Evolutionary conservation across 2,888 invertebrate species (phyloP).

Genomic region (Meloe dianella): DNA sequence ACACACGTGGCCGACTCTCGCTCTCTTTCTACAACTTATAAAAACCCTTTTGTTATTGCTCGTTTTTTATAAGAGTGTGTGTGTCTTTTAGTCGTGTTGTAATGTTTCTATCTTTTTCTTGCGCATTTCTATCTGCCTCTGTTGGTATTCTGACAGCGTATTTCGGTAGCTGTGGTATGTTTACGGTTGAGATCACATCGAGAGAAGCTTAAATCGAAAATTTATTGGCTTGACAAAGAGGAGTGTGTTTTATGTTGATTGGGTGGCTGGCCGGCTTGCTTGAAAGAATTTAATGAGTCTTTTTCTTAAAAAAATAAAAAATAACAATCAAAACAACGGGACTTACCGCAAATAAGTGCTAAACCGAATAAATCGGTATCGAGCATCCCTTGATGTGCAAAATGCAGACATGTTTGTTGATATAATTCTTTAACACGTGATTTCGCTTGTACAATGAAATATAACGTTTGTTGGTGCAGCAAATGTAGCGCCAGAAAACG

Average conservation of each 20-base stretch:
- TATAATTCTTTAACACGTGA: constrained; percentile 84
- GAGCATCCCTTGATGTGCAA: constrained; percentile 81
- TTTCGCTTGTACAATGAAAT: constrained; percentile 75
- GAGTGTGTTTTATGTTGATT: constrained; percentile 1
- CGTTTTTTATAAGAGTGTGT: constrained; percentile 20
- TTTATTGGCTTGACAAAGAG: constrained; percentile 7
- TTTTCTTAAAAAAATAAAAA: neutral
- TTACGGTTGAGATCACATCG: constrained; percentile 8
- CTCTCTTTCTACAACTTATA: constrained; percentile 25
- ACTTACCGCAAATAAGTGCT: constrained; percentile 82
- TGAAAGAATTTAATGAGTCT: constrained; percentile 1
- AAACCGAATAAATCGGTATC: constrained; percentile 87
- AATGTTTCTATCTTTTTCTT: constrained; percentile 14
- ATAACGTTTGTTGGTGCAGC: constrained; percentile 67
- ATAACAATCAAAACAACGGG: neutral
- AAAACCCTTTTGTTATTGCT: constrained; percentile 30
- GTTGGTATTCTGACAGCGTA: constrained; percentile 20
- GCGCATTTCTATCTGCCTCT: constrained; percentile 22
- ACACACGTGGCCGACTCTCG: constrained; percentile 5
- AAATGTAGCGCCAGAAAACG: constrained; percentile 70
- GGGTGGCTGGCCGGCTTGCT: neutral
- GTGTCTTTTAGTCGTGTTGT: constrained; percentile 17
- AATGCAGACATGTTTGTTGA: constrained; percentile 79
- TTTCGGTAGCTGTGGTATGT: constrained; percentile 10
- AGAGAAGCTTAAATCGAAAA: constrained; percentile 8